Evolutionary conservation across 2,797 vertebrate species (phyloP), one percentile per base, ranked within the genome.

Genomic region (Esox lucius): DNA sequence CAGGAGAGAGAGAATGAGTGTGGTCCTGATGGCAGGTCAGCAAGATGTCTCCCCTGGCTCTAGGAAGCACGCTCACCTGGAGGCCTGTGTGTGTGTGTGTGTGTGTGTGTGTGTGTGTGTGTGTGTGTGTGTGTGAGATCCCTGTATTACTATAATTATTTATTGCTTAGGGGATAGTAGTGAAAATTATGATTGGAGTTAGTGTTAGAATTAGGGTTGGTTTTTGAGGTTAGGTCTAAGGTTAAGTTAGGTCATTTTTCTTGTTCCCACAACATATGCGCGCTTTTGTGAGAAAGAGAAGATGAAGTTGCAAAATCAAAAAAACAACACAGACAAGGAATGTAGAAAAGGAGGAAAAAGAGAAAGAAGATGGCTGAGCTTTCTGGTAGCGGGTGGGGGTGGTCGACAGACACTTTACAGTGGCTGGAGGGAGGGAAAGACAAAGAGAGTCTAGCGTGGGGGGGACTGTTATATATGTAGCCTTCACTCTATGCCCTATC

Each of bases 261-360:
- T 31, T 31, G 28, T 31, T 31, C 28, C 28, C 28, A 31, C 28
- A 31, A 31, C 28, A 31, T 31, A 28, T 31, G 28, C 3, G 3
- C 3, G 28, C 28, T 31, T 31, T 31, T 31, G 28, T 31, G n/a
- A n/a, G n/a, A n/a, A 31, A 31, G 28, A 31, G 28, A 31, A 31
- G 3, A 31, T 31, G 28, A 31, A 31, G 28, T 31, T 31, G 28
- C 31, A 31, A 31, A 31, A 31, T n/a, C n/a, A 31, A 31, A 31
- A 31, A 3, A 31, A 24, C 61, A 62, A 26, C 59, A 56, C n/a
- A 59, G 77, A 71, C 39, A 15, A 74, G 24, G 51, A 24, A 72
- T 13, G 26, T 39, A 68, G 22, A 70, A 22, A 75, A 61, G n/a
- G 72, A 74, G 15, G 31, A 13, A 24, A 31, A 39, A n/a, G 8